These are phyloP conservation scores for Arothron firmamentum DNA, from an alignment of 2,113 vertebrate species.

Conservation along the genomic window DNA sequence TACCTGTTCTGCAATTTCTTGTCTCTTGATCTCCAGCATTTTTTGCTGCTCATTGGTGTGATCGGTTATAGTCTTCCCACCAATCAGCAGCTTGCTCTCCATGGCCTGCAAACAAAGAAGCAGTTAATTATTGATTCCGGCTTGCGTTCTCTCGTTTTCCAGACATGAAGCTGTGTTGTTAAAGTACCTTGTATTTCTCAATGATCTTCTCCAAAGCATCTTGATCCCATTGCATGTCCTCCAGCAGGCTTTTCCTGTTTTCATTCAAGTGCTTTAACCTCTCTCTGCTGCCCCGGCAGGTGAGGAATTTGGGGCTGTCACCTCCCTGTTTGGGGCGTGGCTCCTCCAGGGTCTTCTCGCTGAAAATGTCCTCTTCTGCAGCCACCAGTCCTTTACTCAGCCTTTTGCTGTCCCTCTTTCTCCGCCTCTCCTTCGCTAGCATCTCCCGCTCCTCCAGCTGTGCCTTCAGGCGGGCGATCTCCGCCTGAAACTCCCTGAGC, in stretches of 20 bases:
- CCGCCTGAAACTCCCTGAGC: slow-evolving; percentile 92
- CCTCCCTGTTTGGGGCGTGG: slow-evolving; percentile 74
- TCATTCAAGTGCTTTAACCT: slow-evolving; percentile 82
- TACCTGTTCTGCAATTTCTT: slow-evolving; percentile 93
- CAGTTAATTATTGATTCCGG: slow-evolving; percentile 45
- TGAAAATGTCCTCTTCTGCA: slow-evolving; percentile 60
- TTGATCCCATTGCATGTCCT: slow-evolving; percentile 85
- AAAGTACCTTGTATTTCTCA: slow-evolving; percentile 89
- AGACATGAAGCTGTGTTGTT: background rate
- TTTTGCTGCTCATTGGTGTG: slow-evolving; percentile 97
- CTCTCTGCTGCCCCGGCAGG: slow-evolving; percentile 79
- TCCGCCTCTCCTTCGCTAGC: slow-evolving; percentile 84
- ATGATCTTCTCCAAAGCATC: slow-evolving; percentile 88
- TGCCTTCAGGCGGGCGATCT: slow-evolving; percentile 88
- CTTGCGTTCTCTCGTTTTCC: slow-evolving; percentile 34
- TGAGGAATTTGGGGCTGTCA: slow-evolving; percentile 47
- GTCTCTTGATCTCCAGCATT: slow-evolving; percentile 89
- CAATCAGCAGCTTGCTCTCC: slow-evolving; percentile 95
- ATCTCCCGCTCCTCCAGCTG: slow-evolving; percentile 89
- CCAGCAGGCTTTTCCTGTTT: slow-evolving; percentile 83
- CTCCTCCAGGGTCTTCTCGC: slow-evolving; percentile 53
- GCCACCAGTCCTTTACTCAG: slow-evolving; percentile 64
- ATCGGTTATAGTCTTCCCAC: slow-evolving; percentile 93
- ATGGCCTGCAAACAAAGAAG: slow-evolving; percentile 76
- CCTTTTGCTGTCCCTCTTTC: slow-evolving; percentile 79